phyloP scores from a whole-genome alignment of 2,888 invertebrate species.

The Papilio gigon region DNA sequence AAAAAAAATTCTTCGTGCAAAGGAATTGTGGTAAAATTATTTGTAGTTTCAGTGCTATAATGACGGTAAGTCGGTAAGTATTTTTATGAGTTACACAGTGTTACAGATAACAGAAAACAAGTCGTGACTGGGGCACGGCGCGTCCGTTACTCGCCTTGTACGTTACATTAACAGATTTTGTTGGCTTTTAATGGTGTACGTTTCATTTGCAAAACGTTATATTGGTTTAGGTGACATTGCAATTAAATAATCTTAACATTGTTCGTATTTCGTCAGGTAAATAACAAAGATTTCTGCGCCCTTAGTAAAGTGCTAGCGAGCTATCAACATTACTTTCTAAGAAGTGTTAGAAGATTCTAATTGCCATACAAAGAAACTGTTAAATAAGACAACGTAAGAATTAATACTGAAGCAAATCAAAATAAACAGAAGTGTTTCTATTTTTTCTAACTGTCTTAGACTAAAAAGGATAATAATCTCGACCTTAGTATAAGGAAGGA shows the following conservation, averaged over 20 bases:
- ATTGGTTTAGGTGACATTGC: background rate
- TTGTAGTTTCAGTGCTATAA: background rate
- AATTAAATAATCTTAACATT: no score
- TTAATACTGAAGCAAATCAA: no score
- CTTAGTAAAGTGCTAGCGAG: background rate
- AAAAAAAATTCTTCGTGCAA: no score
- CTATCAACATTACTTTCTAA: background rate
- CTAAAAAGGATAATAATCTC: no score
- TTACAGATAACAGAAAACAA: constrained; percentile 15
- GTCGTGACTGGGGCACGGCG: constrained; percentile 7
- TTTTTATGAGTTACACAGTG: background rate
- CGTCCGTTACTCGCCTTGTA: constrained; percentile 10
- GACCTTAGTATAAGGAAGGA: no score
- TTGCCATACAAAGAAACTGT: no score
- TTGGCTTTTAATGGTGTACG: background rate
- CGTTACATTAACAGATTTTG: background rate
- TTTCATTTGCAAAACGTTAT: background rate
- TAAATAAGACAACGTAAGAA: no score
- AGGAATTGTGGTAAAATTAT: background rate
- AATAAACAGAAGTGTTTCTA: no score
- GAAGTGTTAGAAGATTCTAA: no score
- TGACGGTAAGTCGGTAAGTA: background rate
- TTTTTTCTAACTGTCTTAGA: no score
- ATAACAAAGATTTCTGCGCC: background rate
- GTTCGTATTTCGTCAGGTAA: background rate